Conservation (phyloP, 2,797 vertebrate genomes). For the Telmatherina bonti region DNA sequence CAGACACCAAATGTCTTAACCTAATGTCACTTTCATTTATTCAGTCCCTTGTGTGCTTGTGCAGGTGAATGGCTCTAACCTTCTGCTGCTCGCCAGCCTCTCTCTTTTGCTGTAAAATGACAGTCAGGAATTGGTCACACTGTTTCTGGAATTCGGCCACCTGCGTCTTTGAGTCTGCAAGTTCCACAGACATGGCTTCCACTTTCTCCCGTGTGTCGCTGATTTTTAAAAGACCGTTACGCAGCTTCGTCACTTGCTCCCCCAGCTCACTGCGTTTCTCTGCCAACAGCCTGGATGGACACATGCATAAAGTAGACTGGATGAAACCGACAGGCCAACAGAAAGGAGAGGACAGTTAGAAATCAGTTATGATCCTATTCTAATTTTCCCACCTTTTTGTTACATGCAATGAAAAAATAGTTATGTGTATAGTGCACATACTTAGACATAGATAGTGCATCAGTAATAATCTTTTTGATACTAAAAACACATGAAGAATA, state of each 20-base stretch:
- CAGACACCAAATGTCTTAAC: background rate
- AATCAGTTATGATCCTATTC: background rate
- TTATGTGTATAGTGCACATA: background rate
- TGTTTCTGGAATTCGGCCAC: slow-evolving; percentile 89
- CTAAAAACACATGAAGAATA: background rate
- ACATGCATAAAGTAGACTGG: slow-evolving; percentile 1
- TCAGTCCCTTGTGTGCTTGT: background rate
- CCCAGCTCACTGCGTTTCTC: slow-evolving; percentile 89
- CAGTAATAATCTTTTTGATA: background rate
- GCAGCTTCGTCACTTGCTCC: slow-evolving; percentile 88
- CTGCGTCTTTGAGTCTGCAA: slow-evolving; percentile 88
- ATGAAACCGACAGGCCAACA: background rate
- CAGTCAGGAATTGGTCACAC: slow-evolving; percentile 89
- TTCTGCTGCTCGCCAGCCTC: slow-evolving; percentile 90
- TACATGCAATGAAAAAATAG: background rate
- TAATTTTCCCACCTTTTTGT: background rate
- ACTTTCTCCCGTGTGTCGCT: slow-evolving; percentile 89
- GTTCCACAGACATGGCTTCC: slow-evolving; percentile 90
- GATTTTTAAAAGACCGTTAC: slow-evolving; percentile 89
- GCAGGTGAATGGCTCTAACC: slow-evolving; percentile 60
- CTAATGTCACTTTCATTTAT: slow-evolving; percentile 10
- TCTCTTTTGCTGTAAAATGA: slow-evolving; percentile 88
- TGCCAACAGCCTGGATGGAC: slow-evolving; percentile 81
- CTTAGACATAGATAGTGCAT: background rate
- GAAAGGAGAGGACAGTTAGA: background rate